Evolutionary conservation across 2,888 invertebrate genomes (phyloP).

Genomic region (Drosophila greeni): DNA sequence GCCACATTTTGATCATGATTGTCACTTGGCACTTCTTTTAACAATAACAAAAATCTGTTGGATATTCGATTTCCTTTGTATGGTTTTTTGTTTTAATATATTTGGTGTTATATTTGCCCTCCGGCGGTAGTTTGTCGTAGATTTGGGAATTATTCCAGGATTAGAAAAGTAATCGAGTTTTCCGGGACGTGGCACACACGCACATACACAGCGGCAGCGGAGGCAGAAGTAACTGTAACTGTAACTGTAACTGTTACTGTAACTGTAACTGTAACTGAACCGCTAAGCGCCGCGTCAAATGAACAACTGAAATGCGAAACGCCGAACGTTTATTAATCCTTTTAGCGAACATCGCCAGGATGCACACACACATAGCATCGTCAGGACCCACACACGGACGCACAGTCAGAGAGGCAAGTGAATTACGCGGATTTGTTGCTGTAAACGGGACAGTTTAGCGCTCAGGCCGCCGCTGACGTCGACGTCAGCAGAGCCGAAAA

Average conservation of each 20-base stretch:
- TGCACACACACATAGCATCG: conserved; percentile 18
- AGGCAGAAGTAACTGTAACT: conserved; percentile 6
- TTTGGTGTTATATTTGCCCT: neutral
- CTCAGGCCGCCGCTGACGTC: conserved; percentile 38
- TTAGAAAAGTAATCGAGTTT: conserved; percentile 15
- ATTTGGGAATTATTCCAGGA: neutral
- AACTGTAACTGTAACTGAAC: conserved; percentile 60
- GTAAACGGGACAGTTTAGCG: conserved; percentile 69
- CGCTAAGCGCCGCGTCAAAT: conserved; percentile 74
- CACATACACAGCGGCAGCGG: neutral
- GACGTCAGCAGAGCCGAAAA: conserved; percentile 21
- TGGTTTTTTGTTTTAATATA: neutral
- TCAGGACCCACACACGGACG: conserved; percentile 10
- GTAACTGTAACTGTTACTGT: conserved; percentile 15
- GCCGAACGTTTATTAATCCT: conserved; percentile 73
- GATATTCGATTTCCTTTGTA: neutral
- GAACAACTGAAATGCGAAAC: conserved; percentile 68
- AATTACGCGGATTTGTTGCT: conserved; percentile 71
- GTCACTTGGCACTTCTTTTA: conserved; percentile 14
- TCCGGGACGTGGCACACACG: conserved; percentile 7
- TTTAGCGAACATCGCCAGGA: conserved; percentile 64
- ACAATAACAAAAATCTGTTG: conserved; percentile 26
- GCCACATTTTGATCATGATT: conserved; percentile 8
- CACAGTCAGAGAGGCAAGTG: conserved; percentile 45
- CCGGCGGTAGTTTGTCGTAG: neutral